Base-by-base conservation (phyloP, 2,888 invertebrate species). In the Augochlorella aurata region DNA sequence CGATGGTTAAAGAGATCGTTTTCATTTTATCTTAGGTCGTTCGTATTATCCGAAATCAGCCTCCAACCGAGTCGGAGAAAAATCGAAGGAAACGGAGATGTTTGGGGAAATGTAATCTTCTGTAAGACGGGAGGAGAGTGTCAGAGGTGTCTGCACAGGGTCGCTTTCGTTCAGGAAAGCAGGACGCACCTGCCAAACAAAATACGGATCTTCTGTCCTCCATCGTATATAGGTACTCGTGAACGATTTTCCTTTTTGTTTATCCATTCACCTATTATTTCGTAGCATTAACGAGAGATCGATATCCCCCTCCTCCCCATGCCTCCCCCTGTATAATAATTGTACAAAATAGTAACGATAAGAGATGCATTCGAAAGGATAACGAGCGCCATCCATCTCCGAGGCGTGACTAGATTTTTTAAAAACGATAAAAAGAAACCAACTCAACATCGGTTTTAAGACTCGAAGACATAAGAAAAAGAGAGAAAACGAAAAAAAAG, bases 41-140 rank as follows among this genome's bases (percentile, higher is more conserved):
- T 82, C 96, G 97, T 86, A 97, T 97, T 85, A 97, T 97, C 91
- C 95, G 97, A 91, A 96, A 96, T 90, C 96, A 97, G 90, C 97
- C 97, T 79, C 96, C 96, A 83, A 95, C 95, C 58, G 96, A 96
- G 83, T 94, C 95, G 87, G 95, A 95, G 75, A 96, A 96, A 93
- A 95, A 95, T 87, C 95, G 96, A 61, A 95, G 95, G 83, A 95
- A 96, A 89, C 94, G 95, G 89, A 93, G 94, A 88, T 91, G 93
- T 77, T 92, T 94, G 74, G 94, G 94, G 80, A 94, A 94, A 88
- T 96, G 96, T 85, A 90, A 87, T 84, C 86, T 93, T 87, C 89
- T 93, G 77, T 93, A 92, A 93, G 63, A 84, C 78, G 77, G 82
- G 79, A 44, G 18, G 10, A 76, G 79, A 63, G 61, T 72, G 63